A percentile compares a stretch with the other conserved stretches of the same genome.
Conservation (phyloP, 2,888 invertebrate genomes). For the Eurois occulta region DNA sequence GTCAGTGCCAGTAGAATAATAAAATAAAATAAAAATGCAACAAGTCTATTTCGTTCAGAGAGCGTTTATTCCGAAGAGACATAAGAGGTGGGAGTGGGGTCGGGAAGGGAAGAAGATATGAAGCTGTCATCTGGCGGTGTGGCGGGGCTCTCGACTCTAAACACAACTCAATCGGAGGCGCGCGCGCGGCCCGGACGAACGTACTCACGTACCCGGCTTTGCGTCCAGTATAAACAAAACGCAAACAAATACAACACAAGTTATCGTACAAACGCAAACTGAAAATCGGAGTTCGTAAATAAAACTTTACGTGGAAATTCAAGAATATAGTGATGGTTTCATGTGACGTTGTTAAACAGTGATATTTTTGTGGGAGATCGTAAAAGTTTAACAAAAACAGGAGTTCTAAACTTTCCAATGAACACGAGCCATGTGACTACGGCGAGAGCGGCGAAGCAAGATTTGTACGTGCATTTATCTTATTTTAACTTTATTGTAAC, state of each 20-base stretch:
- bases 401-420: slow-evolving; percentile 84
- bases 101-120: slow-evolving; percentile 80
- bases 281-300: slow-evolving; percentile 60
- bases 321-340: slow-evolving; percentile 73
- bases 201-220: slow-evolving; percentile 57
- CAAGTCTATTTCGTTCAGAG: slow-evolving; percentile 83
- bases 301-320: slow-evolving; percentile 59
- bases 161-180: slow-evolving; percentile 73
- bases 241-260: slow-evolving; percentile 66
- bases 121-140: slow-evolving; percentile 84
- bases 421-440: slow-evolving; percentile 87
- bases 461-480: slow-evolving; percentile 84
- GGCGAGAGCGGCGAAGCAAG: slow-evolving; percentile 80
- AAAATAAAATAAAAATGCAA: slow-evolving; percentile 85
- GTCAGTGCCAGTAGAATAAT: slow-evolving; percentile 72
- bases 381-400: slow-evolving; percentile 82
- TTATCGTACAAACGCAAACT: slow-evolving; percentile 65
- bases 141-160: slow-evolving; percentile 68
- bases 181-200: slow-evolving; percentile 80
- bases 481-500: slow-evolving; percentile 81
- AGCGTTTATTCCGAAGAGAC: slow-evolving; percentile 71
- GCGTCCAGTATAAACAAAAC: slow-evolving; percentile 68
- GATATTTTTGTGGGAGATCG: slow-evolving; percentile 80
- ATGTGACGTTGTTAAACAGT: slow-evolving; percentile 78
- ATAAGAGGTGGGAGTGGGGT: slow-evolving; percentile 72